Conservation (phyloP, 2,797 vertebrate species). For the Podarcis siculus region DNA sequence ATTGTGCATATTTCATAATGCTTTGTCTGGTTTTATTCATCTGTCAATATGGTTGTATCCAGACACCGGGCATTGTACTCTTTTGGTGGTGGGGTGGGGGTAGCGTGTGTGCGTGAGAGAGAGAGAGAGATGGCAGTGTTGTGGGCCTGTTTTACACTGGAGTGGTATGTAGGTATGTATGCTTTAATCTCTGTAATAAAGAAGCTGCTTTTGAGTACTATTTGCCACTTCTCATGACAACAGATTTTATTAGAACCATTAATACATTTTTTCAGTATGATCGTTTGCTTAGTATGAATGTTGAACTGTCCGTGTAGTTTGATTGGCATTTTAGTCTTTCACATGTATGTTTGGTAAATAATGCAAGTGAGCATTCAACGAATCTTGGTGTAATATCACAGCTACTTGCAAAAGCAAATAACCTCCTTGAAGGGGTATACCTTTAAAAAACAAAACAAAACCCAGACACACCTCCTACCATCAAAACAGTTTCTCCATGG, state of each 20-base stretch:
- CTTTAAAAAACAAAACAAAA: background rate
- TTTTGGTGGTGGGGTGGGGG: background rate
- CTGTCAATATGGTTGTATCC: constrained; percentile 1
- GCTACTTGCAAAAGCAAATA: background rate
- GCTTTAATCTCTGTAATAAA: constrained; percentile 34
- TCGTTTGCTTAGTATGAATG: background rate
- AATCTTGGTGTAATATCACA: background rate
- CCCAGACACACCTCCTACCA: background rate
- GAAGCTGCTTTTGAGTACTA: constrained; percentile 28
- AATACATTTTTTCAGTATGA: background rate
- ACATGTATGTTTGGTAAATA: background rate
- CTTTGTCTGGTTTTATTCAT: constrained; percentile 3
- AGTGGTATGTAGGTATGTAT: constrained; percentile 31
- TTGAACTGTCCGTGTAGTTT: background rate
- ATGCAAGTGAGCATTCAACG: background rate
- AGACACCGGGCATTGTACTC: background rate
- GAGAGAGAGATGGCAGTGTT: constrained; percentile 1
- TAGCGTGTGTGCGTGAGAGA: background rate
- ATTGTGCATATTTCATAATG: constrained; percentile 21
- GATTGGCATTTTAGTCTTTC: background rate
- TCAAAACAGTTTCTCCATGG: background rate
- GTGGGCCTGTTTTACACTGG: constrained; percentile 13
- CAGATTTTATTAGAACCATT: constrained; percentile 5
- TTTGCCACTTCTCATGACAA: constrained; percentile 20
- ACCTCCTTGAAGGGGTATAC: background rate